Percentiles rank a stretch among this genome's conserved stretches.
phyloP scores from a whole-genome alignment of 2,888 invertebrate species.

The Lamellibrachia columna region DNA sequence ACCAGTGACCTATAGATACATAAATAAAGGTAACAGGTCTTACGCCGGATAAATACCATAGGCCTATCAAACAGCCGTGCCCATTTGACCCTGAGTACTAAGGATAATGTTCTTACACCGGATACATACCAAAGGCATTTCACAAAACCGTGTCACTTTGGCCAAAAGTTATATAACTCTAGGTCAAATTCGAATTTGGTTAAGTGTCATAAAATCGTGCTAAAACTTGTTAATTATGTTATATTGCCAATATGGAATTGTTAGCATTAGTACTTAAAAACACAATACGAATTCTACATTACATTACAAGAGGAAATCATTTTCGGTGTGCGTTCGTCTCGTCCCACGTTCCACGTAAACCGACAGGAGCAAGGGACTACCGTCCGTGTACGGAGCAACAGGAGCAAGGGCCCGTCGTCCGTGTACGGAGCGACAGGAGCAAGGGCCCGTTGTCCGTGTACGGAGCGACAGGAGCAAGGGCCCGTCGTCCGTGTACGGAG shows the following conservation, averaged over 20 bases:
- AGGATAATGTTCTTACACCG: neutral
- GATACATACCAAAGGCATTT: neutral
- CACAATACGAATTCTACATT: no score
- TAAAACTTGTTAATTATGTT: no score
- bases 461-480: neutral
- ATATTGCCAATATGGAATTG: no score
- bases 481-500: no score
- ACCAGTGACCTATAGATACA: neutral
- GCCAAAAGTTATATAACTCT: neutral
- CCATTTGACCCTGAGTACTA: neutral
- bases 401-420: neutral
- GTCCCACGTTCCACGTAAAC: neutral
- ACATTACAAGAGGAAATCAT: no score
- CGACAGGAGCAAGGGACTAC: neutral
- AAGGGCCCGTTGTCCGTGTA: neutral
- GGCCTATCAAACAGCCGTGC: neutral
- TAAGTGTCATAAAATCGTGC: neutral
- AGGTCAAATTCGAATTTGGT: neutral
- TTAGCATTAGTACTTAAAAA: no score
- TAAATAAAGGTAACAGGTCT: no score
- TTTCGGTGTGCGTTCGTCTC: neutral
- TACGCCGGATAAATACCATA: no score
- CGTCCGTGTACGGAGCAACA: neutral
- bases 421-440: neutral
- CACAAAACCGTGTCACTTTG: neutral